Evolutionary conservation across 64 coral and sea anemone species (phyloP), one percentile per base, ranked within the genome.

Genomic region (Montipora sp.): DNA sequence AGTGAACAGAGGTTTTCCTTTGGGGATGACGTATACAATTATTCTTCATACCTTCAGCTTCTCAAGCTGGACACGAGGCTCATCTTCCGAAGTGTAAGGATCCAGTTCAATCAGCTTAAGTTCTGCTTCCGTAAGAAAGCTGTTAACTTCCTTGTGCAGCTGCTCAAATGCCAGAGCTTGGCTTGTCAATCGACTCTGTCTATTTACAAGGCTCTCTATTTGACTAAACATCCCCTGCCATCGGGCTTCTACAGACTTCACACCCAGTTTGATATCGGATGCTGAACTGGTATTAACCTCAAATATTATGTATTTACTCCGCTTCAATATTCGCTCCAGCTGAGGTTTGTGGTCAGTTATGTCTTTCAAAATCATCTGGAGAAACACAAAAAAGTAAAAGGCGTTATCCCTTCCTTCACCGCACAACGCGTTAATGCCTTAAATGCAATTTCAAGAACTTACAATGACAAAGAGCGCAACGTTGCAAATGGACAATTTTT

Each of bases 271-370:
- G 23, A 97, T 87, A 63, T 91, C 89, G 51, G 90, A 80, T 7
- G 91, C 83, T 9, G 92, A 72, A 36, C 81, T 84, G 3, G 83
- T 22, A 11, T 86, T 89, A 53, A 81, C 80, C 48, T 97, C 95
- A 23, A 90, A 65, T 57, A 94, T 55, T 27, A 97, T 47, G 59
- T 97, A 97, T 61, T 78, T 86, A 77, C 95, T 97, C 15, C 95
- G 92, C 18, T 92, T 93, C n/a, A 71, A 75, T 24, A 97, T 97
- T 3, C 95, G 88, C 77, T 97, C 87, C 83, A 97, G 83, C 84
- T 97, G 95, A 7, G 92, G 50, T 47, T 82, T 79, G 75, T 94
- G 93, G 16, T 78, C 83, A 24, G 85, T 84, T 3, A 91, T 76
- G 49, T 97, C 95, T 92, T 97, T 94, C 15, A 81, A 92, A 61